phyloP scores from a whole-genome alignment of 2,888 invertebrate species.

The Leucophora obtusa region DNA sequence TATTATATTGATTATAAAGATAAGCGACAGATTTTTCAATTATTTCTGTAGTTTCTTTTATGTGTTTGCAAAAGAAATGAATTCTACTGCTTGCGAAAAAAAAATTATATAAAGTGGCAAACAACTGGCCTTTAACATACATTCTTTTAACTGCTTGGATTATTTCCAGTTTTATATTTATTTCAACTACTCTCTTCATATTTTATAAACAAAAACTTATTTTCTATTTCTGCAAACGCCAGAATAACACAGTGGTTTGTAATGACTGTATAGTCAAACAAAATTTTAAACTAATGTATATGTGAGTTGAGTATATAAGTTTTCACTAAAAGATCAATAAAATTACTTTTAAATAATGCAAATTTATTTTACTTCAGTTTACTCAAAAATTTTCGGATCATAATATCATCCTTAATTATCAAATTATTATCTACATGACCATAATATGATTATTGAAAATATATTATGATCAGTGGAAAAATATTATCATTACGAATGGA shows the following conservation, averaged over 20 bases:
- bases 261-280: no score
- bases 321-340: no score
- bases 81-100: slow-evolving; percentile 41
- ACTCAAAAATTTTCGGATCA: no score
- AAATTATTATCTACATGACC: no score
- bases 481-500: no score
- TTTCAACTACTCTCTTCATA: not conserved
- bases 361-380: no score
- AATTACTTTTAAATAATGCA: no score
- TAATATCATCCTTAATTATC: no score
- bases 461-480: no score
- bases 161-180: slow-evolving; percentile 29
- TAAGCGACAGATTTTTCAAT: slow-evolving; percentile 65
- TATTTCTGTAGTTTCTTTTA: slow-evolving; percentile 39
- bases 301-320: no score
- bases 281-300: no score
- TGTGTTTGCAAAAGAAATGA: slow-evolving; percentile 24
- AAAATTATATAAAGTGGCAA: slow-evolving; percentile 50
- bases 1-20: slow-evolving; percentile 64
- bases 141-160: slow-evolving; percentile 6
- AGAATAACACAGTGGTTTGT: not conserved
- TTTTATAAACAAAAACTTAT: not conserved
- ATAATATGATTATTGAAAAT: no score
- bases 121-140: slow-evolving; percentile 62
- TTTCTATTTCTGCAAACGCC: not conserved